These are phyloP conservation scores for Hipposideros larvatus DNA, from an alignment of 2,797 vertebrate species.

Conservation along the genomic window DNA sequence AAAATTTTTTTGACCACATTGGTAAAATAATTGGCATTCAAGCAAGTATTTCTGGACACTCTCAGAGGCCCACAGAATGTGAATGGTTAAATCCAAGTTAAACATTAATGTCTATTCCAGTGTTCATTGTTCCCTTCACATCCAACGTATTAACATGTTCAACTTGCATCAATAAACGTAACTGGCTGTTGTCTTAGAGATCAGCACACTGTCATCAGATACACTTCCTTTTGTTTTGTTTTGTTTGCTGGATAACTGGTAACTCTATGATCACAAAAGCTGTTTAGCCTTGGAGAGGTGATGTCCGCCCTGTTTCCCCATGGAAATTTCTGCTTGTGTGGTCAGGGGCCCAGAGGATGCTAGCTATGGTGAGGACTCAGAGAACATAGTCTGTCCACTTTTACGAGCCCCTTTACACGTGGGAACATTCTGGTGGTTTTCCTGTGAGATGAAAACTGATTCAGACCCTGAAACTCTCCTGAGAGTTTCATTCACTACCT, in stretches of 20 bases:
- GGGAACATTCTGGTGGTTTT: neutral
- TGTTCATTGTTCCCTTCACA: neutral
- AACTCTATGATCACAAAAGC: neutral
- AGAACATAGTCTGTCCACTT: neutral
- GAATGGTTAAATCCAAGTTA: neutral
- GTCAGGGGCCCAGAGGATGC: neutral
- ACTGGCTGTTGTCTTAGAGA: neutral
- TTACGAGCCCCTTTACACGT: neutral
- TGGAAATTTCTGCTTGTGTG: neutral
- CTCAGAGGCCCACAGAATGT: neutral
- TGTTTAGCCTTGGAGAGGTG: neutral
- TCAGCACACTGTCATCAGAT: neutral
- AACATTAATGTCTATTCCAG: neutral
- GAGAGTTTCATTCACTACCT: neutral
- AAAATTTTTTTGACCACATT: neutral
- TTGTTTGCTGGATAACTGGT: neutral
- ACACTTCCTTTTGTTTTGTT: neutral
- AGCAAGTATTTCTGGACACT: neutral
- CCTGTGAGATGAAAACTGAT: neutral
- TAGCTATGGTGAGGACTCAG: neutral
- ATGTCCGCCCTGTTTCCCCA: neutral
- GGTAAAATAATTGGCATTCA: neutral
- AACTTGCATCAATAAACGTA: neutral
- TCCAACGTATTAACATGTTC: neutral
- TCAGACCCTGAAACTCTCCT: neutral